phyloP scores from a whole-genome alignment of 2,888 invertebrate genomes.

The Drosophila testacea region DNA sequence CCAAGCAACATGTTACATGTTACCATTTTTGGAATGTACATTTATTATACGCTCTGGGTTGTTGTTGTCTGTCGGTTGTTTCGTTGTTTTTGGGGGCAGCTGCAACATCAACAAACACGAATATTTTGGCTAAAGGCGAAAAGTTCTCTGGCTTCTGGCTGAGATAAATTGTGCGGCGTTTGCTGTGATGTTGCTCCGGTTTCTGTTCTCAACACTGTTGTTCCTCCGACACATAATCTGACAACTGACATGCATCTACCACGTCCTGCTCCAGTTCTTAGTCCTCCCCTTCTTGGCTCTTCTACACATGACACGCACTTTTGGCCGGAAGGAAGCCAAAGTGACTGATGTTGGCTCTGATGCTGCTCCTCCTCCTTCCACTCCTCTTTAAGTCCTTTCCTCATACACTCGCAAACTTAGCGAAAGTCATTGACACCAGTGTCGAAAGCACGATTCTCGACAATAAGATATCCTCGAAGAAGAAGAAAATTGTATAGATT shows the following conservation, averaged over 20 bases:
- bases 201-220: conserved; percentile 47
- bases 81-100: conserved; percentile 7
- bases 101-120: conserved; percentile 9
- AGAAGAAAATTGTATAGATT: neutral
- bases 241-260: conserved; percentile 70
- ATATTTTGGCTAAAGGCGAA: conserved; percentile 17
- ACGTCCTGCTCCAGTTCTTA: conserved; percentile 19
- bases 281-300: neutral
- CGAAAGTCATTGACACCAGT: conserved; percentile 50
- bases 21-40: conserved; percentile 27
- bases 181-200: conserved; percentile 14
- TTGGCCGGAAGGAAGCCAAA: conserved; percentile 58
- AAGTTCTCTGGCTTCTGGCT: conserved; percentile 1
- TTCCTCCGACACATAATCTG: conserved; percentile 71
- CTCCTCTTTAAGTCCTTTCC: neutral
- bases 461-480: conserved; percentile 10
- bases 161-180: conserved; percentile 67
- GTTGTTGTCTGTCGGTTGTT: conserved; percentile 1
- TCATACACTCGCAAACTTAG: conserved; percentile 10
- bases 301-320: conserved; percentile 69
- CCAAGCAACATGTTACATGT: conserved; percentile 50
- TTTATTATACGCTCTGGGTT: conserved; percentile 47
- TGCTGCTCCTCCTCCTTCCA: conserved; percentile 5
- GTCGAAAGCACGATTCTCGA: neutral
- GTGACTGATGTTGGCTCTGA: conserved; percentile 56